Conservation (phyloP, 2,113 vertebrate species). For the Oxyura jamaicensis region DNA sequence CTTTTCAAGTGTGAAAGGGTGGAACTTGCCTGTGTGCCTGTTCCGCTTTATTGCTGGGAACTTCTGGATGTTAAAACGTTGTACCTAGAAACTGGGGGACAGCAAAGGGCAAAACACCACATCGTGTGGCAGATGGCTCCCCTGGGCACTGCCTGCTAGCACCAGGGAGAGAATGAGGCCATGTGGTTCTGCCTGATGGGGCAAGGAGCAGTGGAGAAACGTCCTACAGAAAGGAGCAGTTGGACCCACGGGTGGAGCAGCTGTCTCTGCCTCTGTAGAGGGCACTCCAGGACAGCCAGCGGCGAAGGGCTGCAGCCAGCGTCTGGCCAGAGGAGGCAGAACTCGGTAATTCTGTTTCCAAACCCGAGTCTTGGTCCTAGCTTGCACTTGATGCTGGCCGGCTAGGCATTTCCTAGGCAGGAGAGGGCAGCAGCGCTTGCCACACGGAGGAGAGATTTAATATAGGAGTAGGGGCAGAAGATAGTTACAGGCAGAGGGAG, state of each 20-base stretch:
- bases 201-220: background rate
- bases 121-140: background rate
- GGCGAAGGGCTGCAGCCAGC: background rate
- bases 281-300: slow-evolving; percentile 40
- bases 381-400: background rate
- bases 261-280: slow-evolving; percentile 20
- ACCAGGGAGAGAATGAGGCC: fast-evolving
- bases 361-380: background rate
- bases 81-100: background rate
- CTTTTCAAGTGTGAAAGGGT: background rate
- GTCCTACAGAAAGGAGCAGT: background rate
- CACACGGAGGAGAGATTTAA: background rate
- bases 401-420: background rate
- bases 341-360: background rate
- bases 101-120: fast-evolving
- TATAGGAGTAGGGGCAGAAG: background rate
- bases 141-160: background rate
- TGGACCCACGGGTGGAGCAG: background rate
- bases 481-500: background rate
- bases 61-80: background rate
- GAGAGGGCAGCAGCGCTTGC: background rate
- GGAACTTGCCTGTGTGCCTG: background rate
- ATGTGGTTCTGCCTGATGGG: background rate
- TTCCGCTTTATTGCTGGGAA: background rate
- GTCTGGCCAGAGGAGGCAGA: background rate